These are phyloP conservation scores for Crioceris asparagi DNA, from an alignment of 2,888 invertebrate species.

Conservation along the genomic window DNA sequence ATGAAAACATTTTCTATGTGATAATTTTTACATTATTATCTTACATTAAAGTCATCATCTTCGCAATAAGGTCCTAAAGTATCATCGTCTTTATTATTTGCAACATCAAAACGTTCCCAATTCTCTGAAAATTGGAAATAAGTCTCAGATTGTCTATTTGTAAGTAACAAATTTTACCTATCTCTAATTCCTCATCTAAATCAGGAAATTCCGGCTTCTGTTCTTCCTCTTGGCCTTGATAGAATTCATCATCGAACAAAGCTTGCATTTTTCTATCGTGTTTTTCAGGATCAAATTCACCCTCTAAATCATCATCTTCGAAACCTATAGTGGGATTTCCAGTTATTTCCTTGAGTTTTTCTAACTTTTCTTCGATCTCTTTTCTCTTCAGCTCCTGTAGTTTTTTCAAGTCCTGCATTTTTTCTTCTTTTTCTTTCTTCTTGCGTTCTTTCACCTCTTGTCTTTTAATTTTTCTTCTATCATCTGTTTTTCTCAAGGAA, in stretches of 20 bases:
- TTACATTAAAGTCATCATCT: slow-evolving; percentile 63
- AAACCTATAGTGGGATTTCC: slow-evolving; percentile 67
- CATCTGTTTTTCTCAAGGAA: slow-evolving; percentile 72
- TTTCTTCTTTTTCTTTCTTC: slow-evolving; percentile 64
- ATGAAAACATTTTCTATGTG: neutral
- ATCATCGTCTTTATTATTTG: slow-evolving; percentile 13
- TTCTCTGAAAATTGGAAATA: slow-evolving; percentile 41
- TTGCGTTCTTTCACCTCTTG: slow-evolving; percentile 64
- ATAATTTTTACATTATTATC: slow-evolving; percentile 1
- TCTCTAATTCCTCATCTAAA: slow-evolving; percentile 60
- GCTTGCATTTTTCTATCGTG: slow-evolving; percentile 81
- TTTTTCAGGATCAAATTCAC: slow-evolving; percentile 81
- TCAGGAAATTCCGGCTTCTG: slow-evolving; percentile 80
- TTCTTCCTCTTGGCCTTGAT: slow-evolving; percentile 55
- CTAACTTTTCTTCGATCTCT: slow-evolving; percentile 84
- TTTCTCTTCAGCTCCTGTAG: slow-evolving; percentile 77
- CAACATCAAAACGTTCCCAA: slow-evolving; percentile 51
- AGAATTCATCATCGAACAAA: slow-evolving; percentile 80
- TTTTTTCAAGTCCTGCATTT: slow-evolving; percentile 78
- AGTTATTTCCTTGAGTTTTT: slow-evolving; percentile 75
- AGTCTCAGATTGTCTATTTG: neutral
- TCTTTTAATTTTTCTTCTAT: slow-evolving; percentile 66
- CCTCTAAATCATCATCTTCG: slow-evolving; percentile 72
- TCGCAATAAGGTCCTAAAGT: slow-evolving; percentile 56
- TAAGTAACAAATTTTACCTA: slow-evolving; percentile 28